Conservation (phyloP, 2,113 vertebrate species). For the Sphaerodactylus townsendi region DNA sequence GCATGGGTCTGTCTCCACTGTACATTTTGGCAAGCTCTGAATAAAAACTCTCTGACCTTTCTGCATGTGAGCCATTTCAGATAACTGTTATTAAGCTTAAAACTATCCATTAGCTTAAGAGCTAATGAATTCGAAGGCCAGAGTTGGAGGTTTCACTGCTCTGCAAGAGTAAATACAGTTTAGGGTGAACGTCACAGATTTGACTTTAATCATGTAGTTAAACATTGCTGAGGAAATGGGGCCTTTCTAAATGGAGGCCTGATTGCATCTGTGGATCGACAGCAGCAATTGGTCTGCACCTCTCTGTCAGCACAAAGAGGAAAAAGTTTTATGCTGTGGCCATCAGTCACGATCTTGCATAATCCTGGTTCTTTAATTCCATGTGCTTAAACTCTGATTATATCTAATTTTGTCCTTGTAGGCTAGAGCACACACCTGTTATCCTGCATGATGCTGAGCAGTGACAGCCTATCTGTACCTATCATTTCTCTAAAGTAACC, state of each 20-base stretch:
- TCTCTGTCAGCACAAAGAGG: background rate
- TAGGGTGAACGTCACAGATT: background rate
- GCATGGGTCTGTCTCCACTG: background rate
- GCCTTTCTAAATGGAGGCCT: background rate
- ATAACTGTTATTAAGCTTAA: background rate
- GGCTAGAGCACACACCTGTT: background rate
- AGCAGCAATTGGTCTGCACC: background rate
- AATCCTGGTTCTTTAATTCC: background rate
- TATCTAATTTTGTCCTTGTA: background rate
- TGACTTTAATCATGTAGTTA: background rate
- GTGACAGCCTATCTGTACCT: background rate
- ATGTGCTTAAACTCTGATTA: background rate
- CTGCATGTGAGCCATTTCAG: background rate
- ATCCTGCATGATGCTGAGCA: background rate
- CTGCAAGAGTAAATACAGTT: background rate
- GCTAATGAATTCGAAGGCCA: background rate
- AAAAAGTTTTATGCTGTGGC: background rate
- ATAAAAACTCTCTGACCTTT: background rate
- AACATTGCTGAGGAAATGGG: background rate
- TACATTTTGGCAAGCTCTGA: background rate
- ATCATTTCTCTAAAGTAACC: background rate
- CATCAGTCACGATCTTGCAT: background rate
- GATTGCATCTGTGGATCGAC: background rate
- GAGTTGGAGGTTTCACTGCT: background rate
- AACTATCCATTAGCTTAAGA: too few relatives aligned